A percentile compares a stretch with the other conserved stretches of the same genome.
phyloP scores from a whole-genome alignment of 2,797 vertebrate genomes.

The Thaleichthys pacificus region DNA sequence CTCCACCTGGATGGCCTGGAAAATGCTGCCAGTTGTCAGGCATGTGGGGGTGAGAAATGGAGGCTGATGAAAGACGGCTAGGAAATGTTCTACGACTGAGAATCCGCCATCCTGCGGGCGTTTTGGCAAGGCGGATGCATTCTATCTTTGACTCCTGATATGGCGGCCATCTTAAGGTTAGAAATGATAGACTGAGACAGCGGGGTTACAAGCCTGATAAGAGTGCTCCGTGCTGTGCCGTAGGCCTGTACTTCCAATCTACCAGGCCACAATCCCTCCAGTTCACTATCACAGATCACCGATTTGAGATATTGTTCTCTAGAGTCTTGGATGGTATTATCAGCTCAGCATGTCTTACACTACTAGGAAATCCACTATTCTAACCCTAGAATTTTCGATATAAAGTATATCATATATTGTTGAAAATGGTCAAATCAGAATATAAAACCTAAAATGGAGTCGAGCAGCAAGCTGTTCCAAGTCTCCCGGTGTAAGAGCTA shows the following conservation, averaged over 20 bases:
- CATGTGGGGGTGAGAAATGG: not conserved
- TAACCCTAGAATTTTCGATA: too few species aligned
- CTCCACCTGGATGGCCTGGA: not conserved
- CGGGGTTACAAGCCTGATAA: not conserved
- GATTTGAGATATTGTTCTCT: not conserved
- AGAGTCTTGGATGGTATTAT: not conserved
- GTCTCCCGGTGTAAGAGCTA: not conserved
- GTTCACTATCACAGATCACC: not conserved
- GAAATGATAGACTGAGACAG: not conserved
- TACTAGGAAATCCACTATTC: too few species aligned
- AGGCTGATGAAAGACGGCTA: conserved; percentile 16
- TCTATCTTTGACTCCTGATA: conserved; percentile 7
- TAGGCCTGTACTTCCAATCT: not conserved
- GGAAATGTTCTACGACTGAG: not conserved
- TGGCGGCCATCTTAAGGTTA: not conserved
- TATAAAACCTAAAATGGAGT: not conserved
- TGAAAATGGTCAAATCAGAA: not conserved
- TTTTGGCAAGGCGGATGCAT: not conserved
- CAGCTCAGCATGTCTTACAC: too few species aligned
- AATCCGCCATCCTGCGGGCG: not conserved
- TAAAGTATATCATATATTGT: too few species aligned
- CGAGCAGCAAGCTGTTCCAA: not conserved
- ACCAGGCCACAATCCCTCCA: not conserved
- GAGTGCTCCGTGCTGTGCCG: not conserved
- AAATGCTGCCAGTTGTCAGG: not conserved